phyloP scores from a whole-genome alignment of 2,888 invertebrate genomes.

The Eurytoma adleriae region DNA sequence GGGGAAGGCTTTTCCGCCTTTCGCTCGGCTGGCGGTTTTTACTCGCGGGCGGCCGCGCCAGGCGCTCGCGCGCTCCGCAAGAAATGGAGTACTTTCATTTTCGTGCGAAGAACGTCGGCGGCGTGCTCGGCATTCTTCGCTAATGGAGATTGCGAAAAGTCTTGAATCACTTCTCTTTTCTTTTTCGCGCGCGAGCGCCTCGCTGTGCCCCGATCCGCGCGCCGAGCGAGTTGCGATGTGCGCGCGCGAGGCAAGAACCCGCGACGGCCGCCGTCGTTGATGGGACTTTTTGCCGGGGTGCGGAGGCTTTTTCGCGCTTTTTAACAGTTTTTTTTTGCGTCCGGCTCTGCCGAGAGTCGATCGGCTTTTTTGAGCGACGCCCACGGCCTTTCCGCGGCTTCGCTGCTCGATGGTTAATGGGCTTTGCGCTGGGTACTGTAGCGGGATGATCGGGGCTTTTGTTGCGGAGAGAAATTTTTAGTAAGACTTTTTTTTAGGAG shows the following conservation, averaged over 20 bases:
- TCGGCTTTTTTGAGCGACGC: too few relatives aligned
- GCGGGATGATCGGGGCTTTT: too few relatives aligned
- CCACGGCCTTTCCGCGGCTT: too few relatives aligned
- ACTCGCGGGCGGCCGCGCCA: constrained; percentile 11
- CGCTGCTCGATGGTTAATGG: too few relatives aligned
- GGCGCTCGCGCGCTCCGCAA: constrained; percentile 27
- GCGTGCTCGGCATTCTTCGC: constrained; percentile 58
- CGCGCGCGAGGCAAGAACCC: neutral
- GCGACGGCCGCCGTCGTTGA: too few relatives aligned
- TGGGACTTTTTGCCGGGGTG: too few relatives aligned
- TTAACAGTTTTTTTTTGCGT: neutral
- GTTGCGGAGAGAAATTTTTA: too few relatives aligned
- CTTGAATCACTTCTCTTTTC: constrained; percentile 54
- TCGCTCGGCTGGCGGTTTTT: constrained; percentile 57
- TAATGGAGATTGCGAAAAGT: constrained; percentile 59
- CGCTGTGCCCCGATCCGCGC: too few relatives aligned
- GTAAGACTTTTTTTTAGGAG: too few relatives aligned
- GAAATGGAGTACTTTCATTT: constrained; percentile 60
- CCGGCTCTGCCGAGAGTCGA: too few relatives aligned
- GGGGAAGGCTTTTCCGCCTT: constrained; percentile 62
- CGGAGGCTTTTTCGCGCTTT: neutral
- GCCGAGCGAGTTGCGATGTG: too few relatives aligned
- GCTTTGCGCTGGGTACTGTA: too few relatives aligned
- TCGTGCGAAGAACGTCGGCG: constrained; percentile 56
- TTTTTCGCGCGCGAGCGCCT: constrained; percentile 32